Percentiles rank a stretch among this genome's conserved stretches.
Conservation (phyloP, 2,113 vertebrate genomes). For the Apteryx mantelli region DNA sequence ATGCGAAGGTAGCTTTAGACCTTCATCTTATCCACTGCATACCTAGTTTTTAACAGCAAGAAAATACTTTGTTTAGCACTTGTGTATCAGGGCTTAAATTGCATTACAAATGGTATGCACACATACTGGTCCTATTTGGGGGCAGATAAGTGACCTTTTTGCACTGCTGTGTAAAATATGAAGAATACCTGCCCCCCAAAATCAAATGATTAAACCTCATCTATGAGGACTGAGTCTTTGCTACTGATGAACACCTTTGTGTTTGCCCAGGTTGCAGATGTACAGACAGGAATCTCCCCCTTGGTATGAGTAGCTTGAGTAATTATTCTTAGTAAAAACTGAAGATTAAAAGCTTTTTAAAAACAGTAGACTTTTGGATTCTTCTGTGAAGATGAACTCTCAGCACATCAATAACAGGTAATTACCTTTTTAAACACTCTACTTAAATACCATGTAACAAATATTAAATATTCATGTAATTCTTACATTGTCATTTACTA, state of each 20-base stretch:
- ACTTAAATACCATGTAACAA: background rate
- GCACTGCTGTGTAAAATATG: background rate
- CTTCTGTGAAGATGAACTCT: background rate
- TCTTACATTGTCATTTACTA: background rate
- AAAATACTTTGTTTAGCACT: background rate
- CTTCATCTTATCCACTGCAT: background rate
- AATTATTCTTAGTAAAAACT: background rate
- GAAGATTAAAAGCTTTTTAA: background rate
- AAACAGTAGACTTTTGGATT: background rate
- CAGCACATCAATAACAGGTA: constrained; percentile 2
- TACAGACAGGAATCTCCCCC: background rate
- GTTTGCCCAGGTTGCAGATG: background rate
- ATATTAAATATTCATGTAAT: background rate
- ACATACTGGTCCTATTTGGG: background rate
- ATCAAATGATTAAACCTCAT: background rate
- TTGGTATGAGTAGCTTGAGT: background rate
- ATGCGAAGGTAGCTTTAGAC: background rate
- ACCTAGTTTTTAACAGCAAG: background rate
- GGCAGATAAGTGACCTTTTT: background rate
- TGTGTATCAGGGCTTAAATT: background rate
- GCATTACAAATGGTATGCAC: fast-evolving
- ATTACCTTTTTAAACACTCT: background rate
- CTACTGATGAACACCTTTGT: background rate
- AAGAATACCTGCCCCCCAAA: background rate
- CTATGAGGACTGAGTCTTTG: background rate